phyloP scores from a whole-genome alignment of 2,113 vertebrate genomes.

The Bubalus kerabau region DNA sequence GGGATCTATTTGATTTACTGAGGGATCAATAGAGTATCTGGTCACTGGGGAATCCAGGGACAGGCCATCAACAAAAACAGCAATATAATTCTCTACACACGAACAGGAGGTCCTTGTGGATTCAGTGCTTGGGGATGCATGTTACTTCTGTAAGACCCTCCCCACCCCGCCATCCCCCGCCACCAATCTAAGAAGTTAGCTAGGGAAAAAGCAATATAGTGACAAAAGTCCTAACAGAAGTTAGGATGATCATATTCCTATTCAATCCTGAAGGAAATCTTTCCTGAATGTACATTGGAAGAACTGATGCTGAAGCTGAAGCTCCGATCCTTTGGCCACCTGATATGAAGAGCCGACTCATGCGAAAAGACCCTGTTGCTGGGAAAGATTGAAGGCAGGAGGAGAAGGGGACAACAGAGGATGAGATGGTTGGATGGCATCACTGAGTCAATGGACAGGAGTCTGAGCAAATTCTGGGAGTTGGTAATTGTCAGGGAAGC shows the following conservation, averaged over 20 bases:
- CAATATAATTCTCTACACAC: not conserved
- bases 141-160: fast-evolving
- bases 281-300: not conserved
- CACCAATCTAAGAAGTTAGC: not conserved
- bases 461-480: not conserved
- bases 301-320: not conserved
- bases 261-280: not conserved
- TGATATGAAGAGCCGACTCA: not conserved
- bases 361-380: not conserved
- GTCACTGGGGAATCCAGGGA: not conserved
- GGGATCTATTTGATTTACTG: not conserved
- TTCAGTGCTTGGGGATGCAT: no score
- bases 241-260: not conserved
- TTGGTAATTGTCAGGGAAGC: not conserved
- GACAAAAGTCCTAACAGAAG: not conserved
- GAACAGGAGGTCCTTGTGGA: not conserved
- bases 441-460: not conserved
- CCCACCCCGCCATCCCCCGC: no score
- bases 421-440: not conserved
- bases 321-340: not conserved
- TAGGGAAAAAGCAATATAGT: not conserved
- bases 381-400: not conserved
- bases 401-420: not conserved
- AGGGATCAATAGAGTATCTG: not conserved
- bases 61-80: not conserved